A percentile compares a stretch with the other conserved stretches of the same genome.
phyloP scores from a whole-genome alignment of 2,797 vertebrate genomes.

The Poecile montanus region DNA sequence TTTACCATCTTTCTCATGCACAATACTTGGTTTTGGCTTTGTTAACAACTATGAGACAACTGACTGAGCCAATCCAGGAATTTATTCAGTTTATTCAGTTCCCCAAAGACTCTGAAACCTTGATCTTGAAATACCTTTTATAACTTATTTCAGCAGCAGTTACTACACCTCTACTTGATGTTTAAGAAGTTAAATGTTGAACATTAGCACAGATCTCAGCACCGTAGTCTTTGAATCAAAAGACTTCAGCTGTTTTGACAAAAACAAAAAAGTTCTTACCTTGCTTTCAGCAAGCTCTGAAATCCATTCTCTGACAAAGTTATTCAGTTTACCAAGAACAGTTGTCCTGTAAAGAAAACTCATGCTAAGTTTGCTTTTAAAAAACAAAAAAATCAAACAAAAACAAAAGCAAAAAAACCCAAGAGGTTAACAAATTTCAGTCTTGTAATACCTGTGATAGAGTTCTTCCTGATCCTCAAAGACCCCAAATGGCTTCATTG shows the following conservation, averaged over 20 bases:
- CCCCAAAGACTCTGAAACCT: background rate
- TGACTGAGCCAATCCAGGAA: background rate
- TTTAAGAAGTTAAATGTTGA: background rate
- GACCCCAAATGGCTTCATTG: conserved; percentile 31
- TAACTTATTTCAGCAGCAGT: background rate
- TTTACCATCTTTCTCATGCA: background rate
- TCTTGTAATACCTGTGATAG: background rate
- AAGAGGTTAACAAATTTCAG: background rate
- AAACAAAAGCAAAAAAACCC: background rate
- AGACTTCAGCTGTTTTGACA: background rate
- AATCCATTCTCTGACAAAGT: conserved; percentile 96
- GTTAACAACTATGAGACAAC: background rate
- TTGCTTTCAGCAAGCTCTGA: conserved; percentile 92
- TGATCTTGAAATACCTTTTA: background rate
- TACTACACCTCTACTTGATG: background rate
- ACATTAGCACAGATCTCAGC: background rate
- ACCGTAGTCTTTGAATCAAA: background rate
- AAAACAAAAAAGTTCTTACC: conserved; percentile 75
- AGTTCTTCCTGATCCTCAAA: conserved; percentile 14
- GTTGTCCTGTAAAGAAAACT: conserved; percentile 81
- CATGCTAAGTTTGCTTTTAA: background rate
- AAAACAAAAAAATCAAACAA: background rate
- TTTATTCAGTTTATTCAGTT: background rate
- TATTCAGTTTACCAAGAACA: conserved; percentile 92
- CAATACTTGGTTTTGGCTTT: background rate